A percentile compares a stretch with the other conserved stretches of the same genome.
phyloP scores from a whole-genome alignment of 2,888 invertebrate genomes.

The Clivina fossor region DNA sequence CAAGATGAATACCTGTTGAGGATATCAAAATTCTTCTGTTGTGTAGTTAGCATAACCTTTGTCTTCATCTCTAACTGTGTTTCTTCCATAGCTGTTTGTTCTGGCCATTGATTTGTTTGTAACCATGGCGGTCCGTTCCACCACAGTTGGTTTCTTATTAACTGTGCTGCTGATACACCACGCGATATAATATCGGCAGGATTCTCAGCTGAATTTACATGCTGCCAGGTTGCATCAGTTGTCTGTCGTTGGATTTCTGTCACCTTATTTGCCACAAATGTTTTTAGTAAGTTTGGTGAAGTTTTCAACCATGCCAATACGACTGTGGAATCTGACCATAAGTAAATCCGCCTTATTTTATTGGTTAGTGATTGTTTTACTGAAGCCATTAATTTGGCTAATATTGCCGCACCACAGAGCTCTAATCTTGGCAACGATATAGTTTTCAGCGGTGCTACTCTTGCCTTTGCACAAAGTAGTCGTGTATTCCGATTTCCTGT shows the following conservation, averaged over 20 bases:
- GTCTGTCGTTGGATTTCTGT: conserved; percentile 7
- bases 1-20: not conserved
- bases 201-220: conserved; percentile 28
- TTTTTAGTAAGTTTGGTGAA: conserved; percentile 12
- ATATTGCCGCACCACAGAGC: conserved; percentile 7
- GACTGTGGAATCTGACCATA: conserved; percentile 39
- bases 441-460: conserved; percentile 11
- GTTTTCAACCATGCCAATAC: conserved; percentile 37
- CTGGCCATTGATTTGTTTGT: conserved; percentile 2
- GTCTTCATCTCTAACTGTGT: not conserved
- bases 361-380: conserved; percentile 5
- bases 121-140: conserved; percentile 31
- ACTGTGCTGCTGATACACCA: conserved; percentile 17
- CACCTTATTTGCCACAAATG: conserved; percentile 14
- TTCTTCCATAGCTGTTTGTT: conserved; percentile 10
- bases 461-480: conserved; percentile 11
- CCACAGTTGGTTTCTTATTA: conserved; percentile 23
- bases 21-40: not conserved
- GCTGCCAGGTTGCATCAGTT: conserved; percentile 6
- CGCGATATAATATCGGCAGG: conserved; percentile 35
- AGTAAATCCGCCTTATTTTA: conserved; percentile 17
- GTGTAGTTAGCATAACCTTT: not conserved
- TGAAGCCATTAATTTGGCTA: conserved; percentile 1
- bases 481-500: not conserved
- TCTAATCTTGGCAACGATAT: conserved; percentile 16